Base-by-base conservation (phyloP, 2,888 invertebrate species). In the Oscheius sp. region DNA sequence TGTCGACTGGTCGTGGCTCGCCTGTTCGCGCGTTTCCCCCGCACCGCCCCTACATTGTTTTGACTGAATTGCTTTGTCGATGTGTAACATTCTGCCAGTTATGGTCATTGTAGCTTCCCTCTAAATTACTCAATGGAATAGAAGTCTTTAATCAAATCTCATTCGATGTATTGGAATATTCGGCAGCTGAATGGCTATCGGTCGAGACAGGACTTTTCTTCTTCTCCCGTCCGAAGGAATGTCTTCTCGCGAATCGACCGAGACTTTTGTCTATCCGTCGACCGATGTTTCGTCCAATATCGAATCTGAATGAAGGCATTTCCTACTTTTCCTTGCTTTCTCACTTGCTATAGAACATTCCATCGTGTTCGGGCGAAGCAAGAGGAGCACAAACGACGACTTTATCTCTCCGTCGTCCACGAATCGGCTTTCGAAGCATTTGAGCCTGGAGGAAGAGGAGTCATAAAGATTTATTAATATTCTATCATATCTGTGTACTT, bases 121-220 rank as follows among this genome's bases (percentile, higher is more conserved):
- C n/a, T n/a, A n/a, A n/a, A n/a, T n/a, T n/a, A n/a, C n/a, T n/a
- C n/a, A n/a, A n/a, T 9, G 14, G 36, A 36, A 36, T 36, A 36
- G 36, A 17, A 20, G 20, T 28, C 20, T 26, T 24, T 59, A 59
- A 44, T 59, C 47, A 62, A 3, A 62, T 49, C 24, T 62, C 62
- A 30, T 45, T 45, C 14, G 62, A 62, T 28, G 47, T 70, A 50
- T 68, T 73, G 36, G 73, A 76, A 22, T 67, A 74, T 36, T 76
- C 76, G 41, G 71, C 74, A 0, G 76, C 76, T 20, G 72, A 72
- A 59, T 76, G 76, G 30, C 72, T 73, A 50, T 76, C 76, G 32
- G 74, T 76, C 36, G 68, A 70, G 9, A 65, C 62, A 32, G 56
- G 44, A 24, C 57, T 24, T 57, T 72, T 70, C 62, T 67, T 70